Evolutionary conservation across 2,797 vertebrate species (phyloP), one percentile per base, ranked within the genome.

Genomic region (Silurus aristotelis): DNA sequence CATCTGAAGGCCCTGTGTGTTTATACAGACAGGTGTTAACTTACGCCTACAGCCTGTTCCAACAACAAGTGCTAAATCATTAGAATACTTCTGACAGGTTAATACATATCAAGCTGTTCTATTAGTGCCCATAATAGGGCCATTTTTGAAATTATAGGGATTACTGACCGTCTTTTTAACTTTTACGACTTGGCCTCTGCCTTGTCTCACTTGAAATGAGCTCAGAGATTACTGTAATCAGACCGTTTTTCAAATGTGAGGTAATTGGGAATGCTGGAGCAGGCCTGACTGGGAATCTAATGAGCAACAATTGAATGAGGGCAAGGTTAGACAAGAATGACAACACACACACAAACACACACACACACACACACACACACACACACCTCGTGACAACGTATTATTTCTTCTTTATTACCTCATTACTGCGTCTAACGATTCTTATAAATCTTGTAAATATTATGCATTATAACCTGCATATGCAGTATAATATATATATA

Each of bases 131-230:
- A 12, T 89, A 89, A 90, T 77, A 70, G 81, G 78, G 90, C 83
- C 85, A 90, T 91, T 92, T 87, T 56, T 83, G 56, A 91, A 92
- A 93, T 90, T 85, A 90, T 80, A 80, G 86, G 87, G 60, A 90
- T 90, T 91, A 90, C 83, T 73, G 83, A 52, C 48, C 86, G 46
- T 90, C 90, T 91, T 82, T 72, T 83, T 25, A 25, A 48, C 14
- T 89, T 86, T 91, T 90, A 91, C 31, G 87, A 89, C 87, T 89
- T 89, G 87, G 83, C 84, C 79, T 82, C 60, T 77, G 43, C 61
- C 64, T 80, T 43, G 27, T 43, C 85, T 71, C 64, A 88, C 87
- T 89, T 90, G 76, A 87, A 22, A 88, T 76, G 60, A 89, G 86
- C 85, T 90, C 82, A 86, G 87, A 87, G 87, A 91, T 90, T 86